A percentile compares a stretch with the other conserved stretches of the same genome.
Evolutionary conservation across 2,113 vertebrate species (phyloP).

Genomic region (Hippocampus abdominalis): DNA sequence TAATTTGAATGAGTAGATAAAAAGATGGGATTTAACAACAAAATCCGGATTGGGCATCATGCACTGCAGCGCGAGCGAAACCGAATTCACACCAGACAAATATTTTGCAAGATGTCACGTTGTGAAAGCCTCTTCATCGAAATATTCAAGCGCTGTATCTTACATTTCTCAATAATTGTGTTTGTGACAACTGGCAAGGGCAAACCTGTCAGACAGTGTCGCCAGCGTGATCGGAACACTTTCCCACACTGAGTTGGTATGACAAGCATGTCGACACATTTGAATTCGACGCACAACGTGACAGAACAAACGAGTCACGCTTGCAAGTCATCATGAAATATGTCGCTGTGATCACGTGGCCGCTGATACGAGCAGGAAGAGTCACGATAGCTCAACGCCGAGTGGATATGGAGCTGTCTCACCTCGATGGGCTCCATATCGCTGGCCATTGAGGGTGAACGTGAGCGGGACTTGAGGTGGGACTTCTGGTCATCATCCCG

Average conservation of each 20-base stretch:
- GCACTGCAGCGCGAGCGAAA: neutral
- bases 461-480: conserved; percentile 81
- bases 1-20: too few species aligned
- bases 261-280: neutral
- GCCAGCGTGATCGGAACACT: conserved; percentile 3
- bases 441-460: conserved; percentile 86
- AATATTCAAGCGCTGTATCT: neutral
- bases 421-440: conserved; percentile 90
- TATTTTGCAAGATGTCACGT: neutral
- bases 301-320: neutral
- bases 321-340: neutral
- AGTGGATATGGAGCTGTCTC: conserved; percentile 19
- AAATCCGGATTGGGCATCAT: too few species aligned
- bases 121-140: neutral
- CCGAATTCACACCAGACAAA: neutral
- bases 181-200: conserved; percentile 11
- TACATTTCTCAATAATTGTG: conserved; percentile 17
- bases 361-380: too few species aligned
- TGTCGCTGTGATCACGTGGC: neutral
- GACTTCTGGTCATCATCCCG: conserved; percentile 83
- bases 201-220: neutral
- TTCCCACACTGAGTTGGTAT: neutral
- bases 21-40: too few species aligned
- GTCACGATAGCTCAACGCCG: neutral
- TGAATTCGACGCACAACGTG: neutral